Base-by-base conservation (phyloP, 2,113 vertebrate genomes). In the Lontra canadensis region DNA sequence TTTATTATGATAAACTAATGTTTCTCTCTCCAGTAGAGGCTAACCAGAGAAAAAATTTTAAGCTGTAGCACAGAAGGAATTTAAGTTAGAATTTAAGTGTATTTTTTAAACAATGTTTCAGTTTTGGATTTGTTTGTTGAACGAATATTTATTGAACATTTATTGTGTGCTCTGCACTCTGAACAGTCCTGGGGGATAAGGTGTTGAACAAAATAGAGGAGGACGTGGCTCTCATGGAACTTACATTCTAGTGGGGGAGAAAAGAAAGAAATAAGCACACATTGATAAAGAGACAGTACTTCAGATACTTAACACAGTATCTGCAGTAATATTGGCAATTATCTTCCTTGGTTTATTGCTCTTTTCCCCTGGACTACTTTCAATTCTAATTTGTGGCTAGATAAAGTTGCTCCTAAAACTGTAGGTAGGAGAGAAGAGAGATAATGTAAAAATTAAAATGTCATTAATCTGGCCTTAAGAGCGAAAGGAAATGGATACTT, bases 401-500 rank as follows among this genome's bases (percentile, higher is more conserved):
- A 97, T 87, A 96, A 96, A 94, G 87, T 80, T 52, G 39, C 69
- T 94, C 78, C 89, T 83, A 78, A 42, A 59, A 96, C 96, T 97
- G 65, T 47, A 93, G 97, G 42, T 95, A 97, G 82, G 67, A 95
- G 71, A 93, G 90, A 44, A 78, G 47, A 96, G 81, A 97, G 93
- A 98, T 95, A 90, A 95, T 76, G 52, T 96, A 91, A 95, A 97
- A 98, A 98, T 88, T 94, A 98, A 98, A 98, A 98, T 87, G 92
- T 96, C 93, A 92, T 98, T 98, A 95, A 92, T 98, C 96, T 97
- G 94, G 10, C 85, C 97, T 93, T 83, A 96, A 96, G 97, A 98
- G 97, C 95, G 59, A 95, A 98, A 98, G 91, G 88, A 97, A 98
- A 79, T 96, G 96, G 96, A 98, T 94, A 98, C 97, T 98, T 98